Evolutionary conservation across 2,797 vertebrate species (phyloP).

Genomic region (Meriones psammophilus): DNA sequence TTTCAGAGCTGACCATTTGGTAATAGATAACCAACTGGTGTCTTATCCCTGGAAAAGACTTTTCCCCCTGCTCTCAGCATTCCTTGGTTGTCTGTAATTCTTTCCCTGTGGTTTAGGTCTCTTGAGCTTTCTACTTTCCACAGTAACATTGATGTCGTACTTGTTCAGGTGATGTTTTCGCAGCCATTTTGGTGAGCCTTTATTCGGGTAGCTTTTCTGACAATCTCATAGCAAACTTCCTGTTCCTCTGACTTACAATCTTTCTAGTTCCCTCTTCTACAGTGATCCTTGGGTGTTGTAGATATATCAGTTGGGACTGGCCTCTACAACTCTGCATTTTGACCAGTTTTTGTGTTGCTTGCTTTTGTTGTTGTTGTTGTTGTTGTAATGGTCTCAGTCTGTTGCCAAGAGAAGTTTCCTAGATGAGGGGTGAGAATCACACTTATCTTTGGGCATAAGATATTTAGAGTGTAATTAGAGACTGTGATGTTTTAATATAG

Average conservation of each 20-base stretch:
- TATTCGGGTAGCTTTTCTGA: background rate
- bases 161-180: background rate
- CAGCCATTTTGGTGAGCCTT: background rate
- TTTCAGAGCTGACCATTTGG: background rate
- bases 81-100: background rate
- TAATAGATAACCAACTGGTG: background rate
- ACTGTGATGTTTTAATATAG: background rate
- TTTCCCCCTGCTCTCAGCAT: background rate
- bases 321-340: background rate
- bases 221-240: background rate
- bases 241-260: background rate
- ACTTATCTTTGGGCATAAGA: background rate
- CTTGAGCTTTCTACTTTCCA: background rate
- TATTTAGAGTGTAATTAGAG: background rate
- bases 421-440: background rate
- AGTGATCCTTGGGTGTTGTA: background rate
- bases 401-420: background rate
- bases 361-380: background rate
- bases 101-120: background rate
- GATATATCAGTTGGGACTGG: background rate
- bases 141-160: too few relatives aligned
- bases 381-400: background rate
- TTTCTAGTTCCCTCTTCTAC: background rate
- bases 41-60: background rate
- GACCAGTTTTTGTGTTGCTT: background rate